phyloP scores from a whole-genome alignment of 2,797 vertebrate species.

The Streptopelia turtur region DNA sequence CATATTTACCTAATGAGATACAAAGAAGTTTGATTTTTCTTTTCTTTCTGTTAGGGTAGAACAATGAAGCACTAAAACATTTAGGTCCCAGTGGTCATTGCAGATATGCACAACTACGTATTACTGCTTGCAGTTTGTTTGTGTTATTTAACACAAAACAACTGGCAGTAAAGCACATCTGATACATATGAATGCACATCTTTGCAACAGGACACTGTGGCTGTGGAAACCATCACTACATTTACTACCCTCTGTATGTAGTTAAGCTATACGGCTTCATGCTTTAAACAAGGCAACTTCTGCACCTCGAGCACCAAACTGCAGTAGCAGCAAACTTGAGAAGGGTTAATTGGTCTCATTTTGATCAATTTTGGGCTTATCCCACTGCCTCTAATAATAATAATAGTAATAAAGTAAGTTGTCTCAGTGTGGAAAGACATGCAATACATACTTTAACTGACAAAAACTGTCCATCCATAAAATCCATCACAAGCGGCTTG shows the following conservation, averaged over 20 bases:
- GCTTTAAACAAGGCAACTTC: neutral
- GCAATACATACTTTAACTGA: neutral
- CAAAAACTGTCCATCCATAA: neutral
- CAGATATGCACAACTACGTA: neutral
- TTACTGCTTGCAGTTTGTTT: neutral
- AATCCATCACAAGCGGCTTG: conserved; percentile 4
- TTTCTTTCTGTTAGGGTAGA: neutral
- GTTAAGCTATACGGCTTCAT: neutral
- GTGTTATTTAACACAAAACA: neutral
- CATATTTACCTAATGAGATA: neutral
- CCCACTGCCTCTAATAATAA: neutral
- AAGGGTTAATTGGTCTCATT: neutral
- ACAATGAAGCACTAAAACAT: neutral
- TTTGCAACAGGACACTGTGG: neutral
- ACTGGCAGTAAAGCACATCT: neutral
- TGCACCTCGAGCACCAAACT: neutral
- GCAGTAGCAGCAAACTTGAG: neutral
- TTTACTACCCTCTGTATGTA: neutral
- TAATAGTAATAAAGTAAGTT: neutral
- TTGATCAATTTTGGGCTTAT: neutral
- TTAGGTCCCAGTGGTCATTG: neutral
- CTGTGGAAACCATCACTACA: neutral
- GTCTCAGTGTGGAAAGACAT: conserved; percentile 9
- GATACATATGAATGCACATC: neutral
- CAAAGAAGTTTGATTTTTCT: neutral